phyloP scores from a whole-genome alignment of 2,797 vertebrate genomes.

The Aulostomus chinensis region DNA sequence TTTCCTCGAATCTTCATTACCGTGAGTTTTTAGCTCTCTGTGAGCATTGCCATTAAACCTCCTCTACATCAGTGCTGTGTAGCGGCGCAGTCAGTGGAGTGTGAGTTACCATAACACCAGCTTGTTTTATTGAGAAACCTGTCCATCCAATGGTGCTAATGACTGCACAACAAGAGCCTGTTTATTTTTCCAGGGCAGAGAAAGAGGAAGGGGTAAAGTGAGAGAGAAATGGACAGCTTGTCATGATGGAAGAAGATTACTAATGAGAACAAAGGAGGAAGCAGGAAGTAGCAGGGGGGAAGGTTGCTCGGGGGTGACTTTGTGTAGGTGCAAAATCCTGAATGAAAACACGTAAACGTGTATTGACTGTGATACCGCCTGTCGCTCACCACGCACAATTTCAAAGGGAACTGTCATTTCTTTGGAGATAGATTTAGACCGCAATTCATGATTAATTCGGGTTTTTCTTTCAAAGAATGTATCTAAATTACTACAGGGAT shows the following conservation, averaged over 20 bases:
- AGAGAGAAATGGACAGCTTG: conserved; percentile 29
- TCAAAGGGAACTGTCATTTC: no score
- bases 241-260: conserved; percentile 31
- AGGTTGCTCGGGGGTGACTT: conserved; percentile 24
- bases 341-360: conserved; percentile 35
- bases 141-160: conserved; percentile 43
- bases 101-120: conserved; percentile 48
- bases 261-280: conserved; percentile 32
- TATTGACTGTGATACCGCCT: conserved; percentile 17
- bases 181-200: conserved; percentile 57
- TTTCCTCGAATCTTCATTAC: conserved; percentile 3
- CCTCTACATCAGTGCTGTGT: neutral
- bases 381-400: neutral
- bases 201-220: neutral
- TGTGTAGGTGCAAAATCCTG: conserved; percentile 39
- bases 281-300: neutral
- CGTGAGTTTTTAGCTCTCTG: neutral
- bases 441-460: neutral
- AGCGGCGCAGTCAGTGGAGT: conserved; percentile 12
- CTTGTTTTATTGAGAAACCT: conserved; percentile 37
- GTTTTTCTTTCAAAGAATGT: neutral
- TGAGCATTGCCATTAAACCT: neutral
- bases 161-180: conserved; percentile 45
- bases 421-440: conserved; percentile 8
- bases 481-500: neutral